Base-by-base conservation (phyloP, 2,113 vertebrate species). In the Manacus vitellinus region DNA sequence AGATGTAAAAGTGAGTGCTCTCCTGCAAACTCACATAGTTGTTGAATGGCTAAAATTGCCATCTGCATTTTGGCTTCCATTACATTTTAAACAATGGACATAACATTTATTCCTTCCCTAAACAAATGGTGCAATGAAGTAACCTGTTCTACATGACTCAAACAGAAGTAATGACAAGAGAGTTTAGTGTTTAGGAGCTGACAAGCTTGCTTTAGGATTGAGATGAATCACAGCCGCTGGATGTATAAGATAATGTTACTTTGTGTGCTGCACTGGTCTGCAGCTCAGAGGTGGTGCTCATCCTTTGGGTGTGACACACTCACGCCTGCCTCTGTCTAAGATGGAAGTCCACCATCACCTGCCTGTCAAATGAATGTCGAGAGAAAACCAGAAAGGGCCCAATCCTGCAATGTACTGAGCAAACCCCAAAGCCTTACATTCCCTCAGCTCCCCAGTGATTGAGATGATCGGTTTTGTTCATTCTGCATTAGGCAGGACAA, bases 291-390 rank as follows among this genome's bases (percentile, higher is more conserved):
- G 8, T 30, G 56, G 44, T 65, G 56, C 37, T 81, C 9, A 14
- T 74, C 35, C 49, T 51, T 56, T 86, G 23, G 12, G 59, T 3
- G n/a, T 52, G 71, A 47, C 20, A 46, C 15, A 1, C 54, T 58
- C 35, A 14, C 15, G 33, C 43, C 55, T 63, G 71, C 46, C 30
- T 91, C 30, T 58, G 0, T 46, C 37, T 35, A 4, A 59, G 58
- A 16, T 76, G 21, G 85, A 88, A 79, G 24, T 13, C 8, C 39
- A 46, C 62, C 21, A 35, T 88, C n/a, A 70, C 39, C n/a, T 27
- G 8, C 31, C 35, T 24, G 21, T 54, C 75, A 56, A 49, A 74
- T 49, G 33, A 68, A 30, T 0, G 0, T 14, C 0, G 4, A 71
- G 24, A 81, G n/a, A 70, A 70, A 56, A 80, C 5, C 19, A 54